Evolutionary conservation across 1,140 invertebrate genomes (phyloP), one percentile per base, ranked within the genome.

Genomic region (Phocides pigmalion): DNA sequence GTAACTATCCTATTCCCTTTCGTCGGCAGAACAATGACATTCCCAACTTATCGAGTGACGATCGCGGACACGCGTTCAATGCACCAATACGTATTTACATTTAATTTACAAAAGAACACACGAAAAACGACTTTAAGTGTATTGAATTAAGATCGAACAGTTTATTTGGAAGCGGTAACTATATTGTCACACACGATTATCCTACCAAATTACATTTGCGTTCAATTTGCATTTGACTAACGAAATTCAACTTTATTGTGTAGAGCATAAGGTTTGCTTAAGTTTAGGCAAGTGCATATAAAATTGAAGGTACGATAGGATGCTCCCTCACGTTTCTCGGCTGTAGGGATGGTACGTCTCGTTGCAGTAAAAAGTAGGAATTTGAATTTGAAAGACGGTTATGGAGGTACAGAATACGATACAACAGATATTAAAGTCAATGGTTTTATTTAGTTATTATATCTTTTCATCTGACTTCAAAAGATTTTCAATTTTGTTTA

Each of bases 21-120:
- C 70, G 54, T 65, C 68, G 74, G 64, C 54, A 49, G 59, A 72
- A 79, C 76, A 79, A 79, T 79, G 66, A 68, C 69, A 76, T 79
- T 79, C 76, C 54, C 64, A 16, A 28, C 67, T 39, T 72, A 76
- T 73, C 74, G 58, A 50, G 59, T 42, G 50, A 67, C 53, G 46
- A 77, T 77, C 74, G 64, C 35, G 49, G 68, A 61, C 72, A 72
- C 74, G 72, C 61, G 62, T 70, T 61, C 44, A 35, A 54, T 49
- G 28, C 35, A 67, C 62, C 11, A 63, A 59, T 16, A 59, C 63
- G 59, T 3, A 37, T 54, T 41, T 65, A 49, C 50, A 32, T 6
- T 17, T 17, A 0, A 28, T 35, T 59, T 46, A 5, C 11, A 15
- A 15, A 16, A 28, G 2, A 0, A 2, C 28, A 35, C 0, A 15